phyloP scores from a whole-genome alignment of 2,888 invertebrate species.

The Andrena minutula region DNA sequence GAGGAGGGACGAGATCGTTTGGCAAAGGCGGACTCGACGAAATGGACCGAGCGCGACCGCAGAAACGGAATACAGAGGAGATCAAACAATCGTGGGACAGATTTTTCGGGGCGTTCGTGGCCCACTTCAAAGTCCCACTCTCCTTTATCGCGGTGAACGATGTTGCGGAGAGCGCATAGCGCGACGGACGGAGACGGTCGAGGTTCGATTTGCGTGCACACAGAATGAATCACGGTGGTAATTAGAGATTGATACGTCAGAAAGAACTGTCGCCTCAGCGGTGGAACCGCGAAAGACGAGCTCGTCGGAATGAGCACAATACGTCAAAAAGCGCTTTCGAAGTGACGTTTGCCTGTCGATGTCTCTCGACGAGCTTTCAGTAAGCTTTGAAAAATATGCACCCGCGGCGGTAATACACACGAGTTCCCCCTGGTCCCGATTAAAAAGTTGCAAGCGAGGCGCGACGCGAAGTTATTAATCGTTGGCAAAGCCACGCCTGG shows the following conservation, averaged over 20 bases:
- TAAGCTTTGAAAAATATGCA: constrained; percentile 40
- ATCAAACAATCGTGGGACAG: constrained; percentile 52
- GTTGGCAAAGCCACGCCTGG: constrained; percentile 71
- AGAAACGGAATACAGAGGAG: constrained; percentile 28
- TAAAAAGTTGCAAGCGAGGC: constrained; percentile 78
- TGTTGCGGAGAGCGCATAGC: background rate
- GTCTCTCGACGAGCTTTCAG: constrained; percentile 12
- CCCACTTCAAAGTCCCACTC: constrained; percentile 22
- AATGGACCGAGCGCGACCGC: constrained; percentile 46
- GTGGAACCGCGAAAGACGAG: background rate
- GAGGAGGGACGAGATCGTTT: background rate
- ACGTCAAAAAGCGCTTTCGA: background rate
- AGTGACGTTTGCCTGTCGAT: background rate
- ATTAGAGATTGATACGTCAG: background rate
- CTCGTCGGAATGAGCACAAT: background rate
- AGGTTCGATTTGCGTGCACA: background rate
- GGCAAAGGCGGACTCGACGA: constrained; percentile 48
- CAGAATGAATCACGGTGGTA: background rate
- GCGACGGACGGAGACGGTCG: background rate
- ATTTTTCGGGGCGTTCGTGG: constrained; percentile 31
- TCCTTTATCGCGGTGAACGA: constrained; percentile 20
- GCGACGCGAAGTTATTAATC: constrained; percentile 77
- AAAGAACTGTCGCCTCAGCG: background rate
- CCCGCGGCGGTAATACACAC: constrained; percentile 64
- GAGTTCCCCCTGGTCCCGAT: constrained; percentile 73